Base-by-base conservation (phyloP, 2,113 vertebrate genomes). In the Varanus salvator region DNA sequence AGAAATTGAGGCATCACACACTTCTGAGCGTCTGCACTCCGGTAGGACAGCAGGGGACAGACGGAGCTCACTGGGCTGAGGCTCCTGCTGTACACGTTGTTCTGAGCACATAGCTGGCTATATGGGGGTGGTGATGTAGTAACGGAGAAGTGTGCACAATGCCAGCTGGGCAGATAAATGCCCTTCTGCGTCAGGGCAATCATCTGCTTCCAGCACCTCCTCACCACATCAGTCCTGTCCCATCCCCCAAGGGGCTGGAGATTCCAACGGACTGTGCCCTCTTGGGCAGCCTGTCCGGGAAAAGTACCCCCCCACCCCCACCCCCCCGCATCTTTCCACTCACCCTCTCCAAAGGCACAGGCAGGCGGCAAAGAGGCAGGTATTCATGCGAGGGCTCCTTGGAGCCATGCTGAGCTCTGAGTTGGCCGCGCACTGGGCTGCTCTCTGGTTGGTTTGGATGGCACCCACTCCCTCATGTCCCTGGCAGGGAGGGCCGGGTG, bases 281-380 rank as follows among this genome's bases (percentile, higher is more conserved):
- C 72, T 89, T 52, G 12, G 60, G 3, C 38, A 50, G 29, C 87
- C n/a, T 8, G 17, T 54, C 86, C 19, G 29, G 74, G 27, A 34
- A 15, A 50, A 21, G n/a, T 29, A n/a, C 4, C n/a, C 4, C n/a
- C 69, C 5, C 44, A 52, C 21, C 34, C 71, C 19, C 2, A 3
- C 57, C 31, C 82, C 21, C 4, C 11, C 8, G 34, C 6, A 14
- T 64, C 60, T 64, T 64, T 64, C 54, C 29, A 87, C 95, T 96
- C 94, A 97, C 96, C 96, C 93, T 94, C 93, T 97, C 93, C 95
- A 96, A 74, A 96, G 68, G 8, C 92, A 95, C 77, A 97, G 95
- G 87, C 94, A 82, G 83, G 83, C 88, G 95, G 94, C 85, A 95
- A 95, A 90, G 94, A 94, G 60, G 87, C 85, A 93, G 93, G 75